Base-by-base conservation (phyloP, 2,797 vertebrate species). In the Tapirus indicus region DNA sequence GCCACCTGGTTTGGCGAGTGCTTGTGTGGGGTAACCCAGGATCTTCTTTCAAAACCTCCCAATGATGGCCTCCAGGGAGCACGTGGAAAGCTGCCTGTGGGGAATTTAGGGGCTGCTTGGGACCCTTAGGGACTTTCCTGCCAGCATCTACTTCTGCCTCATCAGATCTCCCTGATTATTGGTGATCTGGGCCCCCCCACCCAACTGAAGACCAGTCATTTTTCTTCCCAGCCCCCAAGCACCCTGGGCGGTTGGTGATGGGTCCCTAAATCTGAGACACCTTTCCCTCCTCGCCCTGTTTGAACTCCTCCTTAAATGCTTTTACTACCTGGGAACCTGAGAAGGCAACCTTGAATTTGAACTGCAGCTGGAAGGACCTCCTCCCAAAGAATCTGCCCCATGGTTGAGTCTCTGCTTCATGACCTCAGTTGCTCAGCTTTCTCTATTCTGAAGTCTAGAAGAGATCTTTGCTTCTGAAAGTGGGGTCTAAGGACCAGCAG, bases 31-130 rank as follows among this genome's bases (percentile, higher is more conserved):
- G 47, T 90, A 74, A 80, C 54, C 35, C 13, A 29, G 64, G 29
- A 64, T 92, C 88, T 92, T 69, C 54, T 95, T 94, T 72, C 95
- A 78, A 75, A 77, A 89, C 66, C 60, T 94, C 82, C 64, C 27
- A 64, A 8, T 23, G 60, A 47, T 13, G 54, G 25, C 83, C 75
- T 84, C 74, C n/a, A 52, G n/a, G 38, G 58, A 75, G 47, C 82
- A 14, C 3, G n/a, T 68, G 47, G 74, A 75, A 44, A 95, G 49
- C n/a, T 60, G 17, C 44, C 49, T 66, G 4, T 32, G n/a, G 62
- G 25, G 85, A 80, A 69, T 47, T 85, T 23, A 68, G 54, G 41
- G 78, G 14, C 21, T 75, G 29, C 35, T 88, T n/a, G 0, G 18
- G 32, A 21, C 7, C 64, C 14, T 47, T 80, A 32, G 71, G 32